Evolutionary conservation across 2,113 vertebrate genomes (phyloP), one percentile per base, ranked within the genome.

Genomic region (Physeter macrocephalus): DNA sequence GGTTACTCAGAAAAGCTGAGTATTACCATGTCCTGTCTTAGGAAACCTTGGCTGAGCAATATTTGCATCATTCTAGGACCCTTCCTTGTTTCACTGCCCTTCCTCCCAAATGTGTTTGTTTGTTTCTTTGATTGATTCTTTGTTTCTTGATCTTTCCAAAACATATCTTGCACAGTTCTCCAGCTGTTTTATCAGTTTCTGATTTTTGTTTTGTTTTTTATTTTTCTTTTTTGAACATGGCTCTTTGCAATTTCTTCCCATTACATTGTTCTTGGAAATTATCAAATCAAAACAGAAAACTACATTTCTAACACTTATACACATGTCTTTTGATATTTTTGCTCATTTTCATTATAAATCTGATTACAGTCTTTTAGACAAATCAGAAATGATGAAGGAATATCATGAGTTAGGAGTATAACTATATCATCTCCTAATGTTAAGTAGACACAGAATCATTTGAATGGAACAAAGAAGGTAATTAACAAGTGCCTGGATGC

Each of bases 281-380:
- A 64, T 59, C 18, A 64, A 61, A 94, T 52, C 77, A 80, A 90
- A 93, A 69, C 64, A 90, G 29, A 93, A 46, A 82, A 82, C 2
- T 3, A 29, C 14, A 69, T 66, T 88, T 77, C 64, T 66, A 54
- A 31, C 3, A 49, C 41, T 80, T 61, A 59, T 7, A n/a, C 17
- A 67, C 39, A 84, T 21, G 9, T 41, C 54, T 88, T 90, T 61
- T 87, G 89, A 46, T 92, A 52, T 43, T 90, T 87, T 71, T 78
- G 54, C 46, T 96, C 46, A 74, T 93, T 95, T 90, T 72, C 62
- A 61, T 86, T 36, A 54, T 78, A 83, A 92, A 91, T 69, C 46
- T 80, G 83, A 95, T 75, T 43, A 94, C 0, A 54, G 62, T 78
- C 86, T 69, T 95, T 92, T 66, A 85, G 75, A 90, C 69, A 85